Evolutionary conservation across 1,140 invertebrate species (phyloP).

Genomic region (Drosophila bifasciata): DNA sequence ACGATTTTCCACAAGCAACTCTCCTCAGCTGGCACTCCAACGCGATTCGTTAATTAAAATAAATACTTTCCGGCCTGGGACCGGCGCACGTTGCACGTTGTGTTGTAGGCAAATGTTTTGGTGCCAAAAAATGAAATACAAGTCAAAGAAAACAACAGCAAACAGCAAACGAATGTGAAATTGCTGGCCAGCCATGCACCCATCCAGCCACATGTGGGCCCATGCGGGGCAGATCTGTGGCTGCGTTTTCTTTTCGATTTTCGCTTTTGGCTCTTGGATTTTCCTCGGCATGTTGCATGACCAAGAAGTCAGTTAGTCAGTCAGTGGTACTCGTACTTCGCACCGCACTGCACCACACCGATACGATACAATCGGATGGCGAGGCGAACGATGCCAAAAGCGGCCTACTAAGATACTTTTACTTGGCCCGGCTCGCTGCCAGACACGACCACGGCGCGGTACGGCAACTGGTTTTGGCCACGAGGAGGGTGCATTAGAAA

Average conservation of each 20-base stretch:
- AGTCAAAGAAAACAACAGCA: slow-evolving; percentile 27
- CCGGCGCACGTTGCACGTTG: slow-evolving; percentile 20
- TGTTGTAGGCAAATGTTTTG: slow-evolving; percentile 17
- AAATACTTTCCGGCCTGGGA: slow-evolving; percentile 75
- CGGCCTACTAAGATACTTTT: slow-evolving; percentile 69
- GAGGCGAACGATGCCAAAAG: slow-evolving; percentile 68
- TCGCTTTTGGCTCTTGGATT: slow-evolving; percentile 30
- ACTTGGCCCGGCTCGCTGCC: slow-evolving; percentile 18
- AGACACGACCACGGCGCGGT: slow-evolving; percentile 36
- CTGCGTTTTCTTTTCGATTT: slow-evolving; percentile 67
- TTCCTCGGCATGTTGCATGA: slow-evolving; percentile 61
- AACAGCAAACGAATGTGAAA: slow-evolving; percentile 51
- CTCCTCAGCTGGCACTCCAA: slow-evolving; percentile 57
- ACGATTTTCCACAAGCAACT: slow-evolving; percentile 25
- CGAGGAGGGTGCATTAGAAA: slow-evolving; percentile 67
- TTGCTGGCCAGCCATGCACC: slow-evolving; percentile 13
- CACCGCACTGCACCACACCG: not conserved
- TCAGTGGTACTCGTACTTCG: slow-evolving; percentile 50
- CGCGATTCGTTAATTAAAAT: slow-evolving; percentile 76
- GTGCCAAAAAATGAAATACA: slow-evolving; percentile 34
- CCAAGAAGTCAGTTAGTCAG: slow-evolving; percentile 74
- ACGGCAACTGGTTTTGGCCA: slow-evolving; percentile 62
- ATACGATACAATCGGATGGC: slow-evolving; percentile 36
- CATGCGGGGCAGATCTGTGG: slow-evolving; percentile 16
- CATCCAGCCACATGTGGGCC: slow-evolving; percentile 41